phyloP scores from a whole-genome alignment of 2,113 vertebrate genomes.

The Cygnus atratus region DNA sequence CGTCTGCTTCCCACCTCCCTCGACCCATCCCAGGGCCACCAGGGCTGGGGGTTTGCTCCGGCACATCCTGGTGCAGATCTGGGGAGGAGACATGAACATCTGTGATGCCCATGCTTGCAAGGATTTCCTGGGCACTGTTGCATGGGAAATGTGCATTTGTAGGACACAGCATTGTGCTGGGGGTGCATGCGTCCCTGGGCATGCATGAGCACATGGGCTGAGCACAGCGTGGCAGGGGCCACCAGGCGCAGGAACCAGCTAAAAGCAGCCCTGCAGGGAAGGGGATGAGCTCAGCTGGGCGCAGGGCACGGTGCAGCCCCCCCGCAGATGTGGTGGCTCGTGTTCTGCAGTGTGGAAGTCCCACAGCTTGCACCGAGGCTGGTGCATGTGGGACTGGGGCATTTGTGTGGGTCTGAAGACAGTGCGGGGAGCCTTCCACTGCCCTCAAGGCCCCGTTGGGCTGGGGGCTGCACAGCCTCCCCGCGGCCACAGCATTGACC shows the following conservation, averaged over 20 bases:
- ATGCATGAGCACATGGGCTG: too few relatives aligned
- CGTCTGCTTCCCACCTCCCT: not conserved
- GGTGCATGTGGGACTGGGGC: fast-evolving
- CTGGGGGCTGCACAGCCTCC: fast-evolving
- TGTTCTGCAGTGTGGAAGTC: fast-evolving
- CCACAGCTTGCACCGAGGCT: not conserved
- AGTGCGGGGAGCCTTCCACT: not conserved
- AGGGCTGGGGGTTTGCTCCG: not conserved
- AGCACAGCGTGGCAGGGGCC: too few relatives aligned
- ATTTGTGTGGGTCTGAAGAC: not conserved
- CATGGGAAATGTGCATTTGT: too few relatives aligned
- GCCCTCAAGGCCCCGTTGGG: not conserved
- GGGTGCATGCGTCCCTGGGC: too few relatives aligned
- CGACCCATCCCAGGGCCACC: not conserved
- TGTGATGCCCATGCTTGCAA: fast-evolving
- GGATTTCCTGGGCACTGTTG: too few relatives aligned
- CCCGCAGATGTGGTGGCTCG: fast-evolving
- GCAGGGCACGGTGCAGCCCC: fast-evolving
- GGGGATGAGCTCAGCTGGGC: not conserved
- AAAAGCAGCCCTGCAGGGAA: not conserved
- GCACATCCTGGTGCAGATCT: not conserved
- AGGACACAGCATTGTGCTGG: too few relatives aligned
- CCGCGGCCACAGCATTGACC: fast-evolving
- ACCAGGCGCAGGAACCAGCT: fast-evolving
- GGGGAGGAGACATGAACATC: not conserved